phyloP scores from a whole-genome alignment of 2,797 vertebrate species.

The Sarcoramphus papa region DNA sequence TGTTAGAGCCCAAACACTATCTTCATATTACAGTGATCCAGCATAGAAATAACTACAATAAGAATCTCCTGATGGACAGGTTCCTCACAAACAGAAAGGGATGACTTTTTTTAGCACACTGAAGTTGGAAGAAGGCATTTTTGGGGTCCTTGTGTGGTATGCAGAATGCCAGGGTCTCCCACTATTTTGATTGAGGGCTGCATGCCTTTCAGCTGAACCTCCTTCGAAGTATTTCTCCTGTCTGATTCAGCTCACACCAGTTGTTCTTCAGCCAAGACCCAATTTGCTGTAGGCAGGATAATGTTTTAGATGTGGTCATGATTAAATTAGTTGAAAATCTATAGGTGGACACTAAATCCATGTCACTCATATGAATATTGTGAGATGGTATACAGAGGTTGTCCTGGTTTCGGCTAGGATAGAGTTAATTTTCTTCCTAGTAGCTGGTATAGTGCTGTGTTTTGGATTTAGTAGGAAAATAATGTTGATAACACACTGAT shows the following conservation, averaged over 20 bases:
- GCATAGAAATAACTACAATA: background rate
- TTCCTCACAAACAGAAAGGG: background rate
- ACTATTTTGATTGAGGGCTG: background rate
- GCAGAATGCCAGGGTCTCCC: background rate
- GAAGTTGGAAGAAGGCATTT: background rate
- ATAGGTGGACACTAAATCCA: background rate
- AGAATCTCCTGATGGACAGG: background rate
- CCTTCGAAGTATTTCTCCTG: background rate
- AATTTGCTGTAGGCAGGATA: background rate
- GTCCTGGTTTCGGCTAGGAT: too few relatives aligned
- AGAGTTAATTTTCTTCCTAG: too few relatives aligned
- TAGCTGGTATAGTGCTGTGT: too few relatives aligned
- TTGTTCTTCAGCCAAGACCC: background rate
- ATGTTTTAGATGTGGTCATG: too few relatives aligned
- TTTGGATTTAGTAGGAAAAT: too few relatives aligned
- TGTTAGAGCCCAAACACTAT: background rate
- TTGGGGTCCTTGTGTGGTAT: background rate
- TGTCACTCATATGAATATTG: background rate
- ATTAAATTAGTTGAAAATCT: background rate
- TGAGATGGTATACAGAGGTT: background rate
- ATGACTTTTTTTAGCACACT: background rate
- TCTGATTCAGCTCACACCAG: background rate
- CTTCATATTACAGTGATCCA: background rate
- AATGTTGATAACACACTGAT: too few relatives aligned
- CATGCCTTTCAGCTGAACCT: background rate